phyloP scores from a whole-genome alignment of 2,888 invertebrate species.

The Platerodrilus igneus region DNA sequence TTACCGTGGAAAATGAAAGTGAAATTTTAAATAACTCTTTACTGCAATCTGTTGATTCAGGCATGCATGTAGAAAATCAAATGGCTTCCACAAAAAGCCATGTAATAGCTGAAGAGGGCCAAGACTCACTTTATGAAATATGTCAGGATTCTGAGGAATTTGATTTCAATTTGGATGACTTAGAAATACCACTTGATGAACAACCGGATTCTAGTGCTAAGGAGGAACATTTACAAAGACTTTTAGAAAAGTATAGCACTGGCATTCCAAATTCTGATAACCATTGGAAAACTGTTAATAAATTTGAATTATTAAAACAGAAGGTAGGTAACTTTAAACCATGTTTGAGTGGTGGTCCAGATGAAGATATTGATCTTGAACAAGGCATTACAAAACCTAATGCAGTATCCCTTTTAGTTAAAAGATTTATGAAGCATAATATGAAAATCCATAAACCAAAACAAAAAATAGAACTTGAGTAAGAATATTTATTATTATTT shows the following conservation, averaged over 20 bases:
- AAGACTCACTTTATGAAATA: too few relatives aligned
- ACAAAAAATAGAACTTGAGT: constrained; percentile 57
- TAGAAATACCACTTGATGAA: constrained; percentile 2
- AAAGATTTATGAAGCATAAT: constrained; percentile 67
- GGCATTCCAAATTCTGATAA: background rate
- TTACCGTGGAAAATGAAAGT: too few relatives aligned
- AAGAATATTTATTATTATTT: constrained; percentile 27
- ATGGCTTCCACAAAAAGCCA: too few relatives aligned
- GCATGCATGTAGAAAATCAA: too few relatives aligned
- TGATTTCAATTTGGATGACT: constrained; percentile 33
- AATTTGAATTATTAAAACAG: constrained; percentile 30
- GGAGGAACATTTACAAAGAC: constrained; percentile 7
- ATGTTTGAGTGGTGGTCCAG: constrained; percentile 51
- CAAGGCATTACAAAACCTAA: constrained; percentile 48
- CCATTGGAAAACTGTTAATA: constrained; percentile 2
- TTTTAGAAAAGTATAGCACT: constrained; percentile 7
- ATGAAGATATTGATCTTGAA: constrained; percentile 60
- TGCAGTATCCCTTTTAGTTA: constrained; percentile 64
- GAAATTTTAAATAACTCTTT: too few relatives aligned
- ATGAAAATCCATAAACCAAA: constrained; percentile 54
- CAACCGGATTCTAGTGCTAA: background rate
- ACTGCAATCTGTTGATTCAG: too few relatives aligned
- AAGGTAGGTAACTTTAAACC: constrained; percentile 46
- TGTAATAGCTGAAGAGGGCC: too few relatives aligned
- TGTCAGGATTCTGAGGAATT: constrained; percentile 26